Evolutionary conservation across 2,113 vertebrate genomes (phyloP), one percentile per base, ranked within the genome.

Genomic region (Chiloscyllium plagiosum): DNA sequence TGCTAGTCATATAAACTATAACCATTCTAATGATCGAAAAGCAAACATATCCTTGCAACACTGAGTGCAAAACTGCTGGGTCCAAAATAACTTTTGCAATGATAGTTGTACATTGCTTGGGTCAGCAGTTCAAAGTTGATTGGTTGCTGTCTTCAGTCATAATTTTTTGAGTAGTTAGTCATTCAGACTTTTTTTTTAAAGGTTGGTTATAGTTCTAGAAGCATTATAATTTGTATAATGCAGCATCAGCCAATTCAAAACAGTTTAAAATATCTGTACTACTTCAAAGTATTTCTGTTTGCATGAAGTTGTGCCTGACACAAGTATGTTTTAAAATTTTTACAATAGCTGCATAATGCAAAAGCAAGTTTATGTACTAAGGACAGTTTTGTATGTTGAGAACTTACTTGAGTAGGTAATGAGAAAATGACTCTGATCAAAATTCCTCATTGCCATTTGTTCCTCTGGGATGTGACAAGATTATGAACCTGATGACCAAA

Each of bases 101-200:
- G 66, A 42, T 29, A 50, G 69, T 70, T 72, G 22, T 72, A 95
- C 15, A 52, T 17, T 52, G 69, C 94, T 95, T 76, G 24, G 26
- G 10, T 95, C 94, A 95, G 94, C 94, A 95, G 69, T 76, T 95
- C 29, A 15, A 42, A 95, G 42, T 72, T 94, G 93, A 50, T 72
- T 95, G 68, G 68, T 47, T 95, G 47, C 69, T 70, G 42, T 50
- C 69, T 95, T 68, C 20, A 68, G 47, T 94, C 92, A 76, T 33
- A 52, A 94, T 50, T 47, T 24, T 95, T 95, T 95, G 94, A 95
- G 70, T 50, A 76, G 47, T 72, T 52, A 72, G 94, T 72, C 68
- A 72, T 52, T 50, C 8, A 72, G 68, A 50, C 94, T 26, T 95
- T 72, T 95, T 72, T 70, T 72, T n/a, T 17, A n/a, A 47, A 33